These are phyloP conservation scores for Cerastis leucographa DNA, from an alignment of 2,888 invertebrate species.

Conservation along the genomic window DNA sequence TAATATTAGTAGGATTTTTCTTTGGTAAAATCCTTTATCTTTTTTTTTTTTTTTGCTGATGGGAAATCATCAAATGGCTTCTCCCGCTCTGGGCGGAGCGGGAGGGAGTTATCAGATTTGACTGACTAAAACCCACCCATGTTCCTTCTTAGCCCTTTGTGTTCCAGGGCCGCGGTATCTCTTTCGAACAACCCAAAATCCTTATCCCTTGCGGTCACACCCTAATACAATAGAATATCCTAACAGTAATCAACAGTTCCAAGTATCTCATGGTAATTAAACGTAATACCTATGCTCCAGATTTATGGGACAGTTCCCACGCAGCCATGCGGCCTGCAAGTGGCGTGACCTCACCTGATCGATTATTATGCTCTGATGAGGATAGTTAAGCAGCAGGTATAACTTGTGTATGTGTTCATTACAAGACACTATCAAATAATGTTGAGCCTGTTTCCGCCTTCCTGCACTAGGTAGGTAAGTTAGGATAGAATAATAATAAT, in stretches of 20 bases:
- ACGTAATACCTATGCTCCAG: constrained; percentile 1
- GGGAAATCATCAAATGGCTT: no score
- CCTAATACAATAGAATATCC: not conserved
- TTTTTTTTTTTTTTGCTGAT: no score
- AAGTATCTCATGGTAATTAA: constrained; percentile 13
- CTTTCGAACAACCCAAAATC: no score
- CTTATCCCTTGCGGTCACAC: not conserved
- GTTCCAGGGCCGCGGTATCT: no score
- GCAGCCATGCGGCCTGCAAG: constrained; percentile 18
- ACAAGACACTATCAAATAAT: not conserved
- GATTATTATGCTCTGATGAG: constrained; percentile 44
- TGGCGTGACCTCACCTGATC: constrained; percentile 36
- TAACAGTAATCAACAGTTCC: not conserved
- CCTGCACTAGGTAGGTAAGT: no score
- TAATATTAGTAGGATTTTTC: no score
- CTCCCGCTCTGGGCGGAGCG: no score
- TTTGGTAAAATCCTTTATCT: not conserved
- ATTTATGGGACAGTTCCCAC: constrained; percentile 22
- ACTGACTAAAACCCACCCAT: no score
- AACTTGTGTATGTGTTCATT: not conserved
- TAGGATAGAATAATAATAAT: no score
- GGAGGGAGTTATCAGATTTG: no score
- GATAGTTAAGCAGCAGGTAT: constrained; percentile 1
- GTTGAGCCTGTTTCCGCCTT: not conserved
- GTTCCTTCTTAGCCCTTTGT: no score